Evolutionary conservation across 2,797 vertebrate genomes (phyloP).

Genomic region (Sarcophilus harrisii): DNA sequence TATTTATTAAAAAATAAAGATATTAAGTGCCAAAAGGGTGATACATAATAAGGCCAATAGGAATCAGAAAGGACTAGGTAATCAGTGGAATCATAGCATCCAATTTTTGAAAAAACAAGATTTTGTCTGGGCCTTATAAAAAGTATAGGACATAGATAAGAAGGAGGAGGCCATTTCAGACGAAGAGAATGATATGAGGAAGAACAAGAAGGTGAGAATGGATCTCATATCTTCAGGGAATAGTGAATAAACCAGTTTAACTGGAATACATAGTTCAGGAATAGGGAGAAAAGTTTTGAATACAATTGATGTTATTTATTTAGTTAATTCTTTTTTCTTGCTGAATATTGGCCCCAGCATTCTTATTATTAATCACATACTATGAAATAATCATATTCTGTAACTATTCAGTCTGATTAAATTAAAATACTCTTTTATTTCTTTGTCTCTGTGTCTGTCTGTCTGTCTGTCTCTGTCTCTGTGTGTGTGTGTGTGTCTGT

Average conservation of each 20-base stretch:
- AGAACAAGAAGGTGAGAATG: neutral
- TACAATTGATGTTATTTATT: neutral
- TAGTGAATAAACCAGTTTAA: neutral
- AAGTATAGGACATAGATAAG: neutral
- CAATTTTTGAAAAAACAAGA: neutral
- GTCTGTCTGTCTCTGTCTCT: neutral
- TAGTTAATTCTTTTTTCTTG: neutral
- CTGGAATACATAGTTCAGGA: neutral
- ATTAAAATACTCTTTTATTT: conserved; percentile 42
- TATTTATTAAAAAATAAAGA: neutral
- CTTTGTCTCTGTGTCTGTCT: neutral
- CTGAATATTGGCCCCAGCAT: conserved; percentile 6
- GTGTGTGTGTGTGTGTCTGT: too few relatives aligned
- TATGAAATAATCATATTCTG: conserved; percentile 31
- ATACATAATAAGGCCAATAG: neutral
- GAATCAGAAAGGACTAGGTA: neutral
- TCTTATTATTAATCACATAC: conserved; percentile 19
- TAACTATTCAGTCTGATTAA: conserved; percentile 27
- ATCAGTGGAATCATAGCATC: neutral
- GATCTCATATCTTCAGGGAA: neutral
- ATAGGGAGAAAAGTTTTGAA: neutral
- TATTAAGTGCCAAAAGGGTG: neutral
- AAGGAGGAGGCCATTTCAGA: neutral
- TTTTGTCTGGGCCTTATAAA: neutral
- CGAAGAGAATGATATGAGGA: neutral